Evolutionary conservation across 2,888 invertebrate species (phyloP).

Genomic region (Ochlodes sylvanus): DNA sequence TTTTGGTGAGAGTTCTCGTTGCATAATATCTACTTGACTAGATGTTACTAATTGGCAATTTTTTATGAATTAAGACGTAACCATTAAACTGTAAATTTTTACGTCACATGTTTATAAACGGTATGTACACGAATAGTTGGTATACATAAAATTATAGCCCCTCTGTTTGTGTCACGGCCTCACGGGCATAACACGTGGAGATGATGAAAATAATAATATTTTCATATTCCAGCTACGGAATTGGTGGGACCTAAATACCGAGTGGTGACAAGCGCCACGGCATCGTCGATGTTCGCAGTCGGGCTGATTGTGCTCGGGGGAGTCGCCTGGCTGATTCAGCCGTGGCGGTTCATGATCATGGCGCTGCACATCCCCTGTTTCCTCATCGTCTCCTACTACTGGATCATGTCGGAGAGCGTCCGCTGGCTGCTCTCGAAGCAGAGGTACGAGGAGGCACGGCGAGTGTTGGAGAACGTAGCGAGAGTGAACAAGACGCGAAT

Average conservation of each 20-base stretch:
- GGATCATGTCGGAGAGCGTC: constrained; percentile 87
- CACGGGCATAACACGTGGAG: too few relatives aligned
- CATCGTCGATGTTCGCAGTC: constrained; percentile 88
- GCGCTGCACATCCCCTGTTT: constrained; percentile 88
- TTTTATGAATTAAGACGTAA: too few relatives aligned
- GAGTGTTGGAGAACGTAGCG: constrained; percentile 86
- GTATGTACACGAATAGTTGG: too few relatives aligned
- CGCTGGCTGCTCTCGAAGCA: constrained; percentile 91
- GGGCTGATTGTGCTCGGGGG: constrained; percentile 89
- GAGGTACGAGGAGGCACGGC: constrained; percentile 85
- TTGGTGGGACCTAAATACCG: constrained; percentile 90
- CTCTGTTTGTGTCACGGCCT: too few relatives aligned
- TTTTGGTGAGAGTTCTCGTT: constrained; percentile 48
- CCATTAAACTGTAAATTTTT: too few relatives aligned
- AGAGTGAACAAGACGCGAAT: constrained; percentile 84
- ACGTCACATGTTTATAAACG: too few relatives aligned
- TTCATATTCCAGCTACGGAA: constrained; percentile 79
- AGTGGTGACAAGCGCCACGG: constrained; percentile 88
- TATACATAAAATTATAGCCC: too few relatives aligned
- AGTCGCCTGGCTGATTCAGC: constrained; percentile 87
- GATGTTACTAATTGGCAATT: background rate
- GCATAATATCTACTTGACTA: background rate
- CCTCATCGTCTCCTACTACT: constrained; percentile 87
- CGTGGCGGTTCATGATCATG: constrained; percentile 89
- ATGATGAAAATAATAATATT: too few relatives aligned